phyloP scores from a whole-genome alignment of 2,888 invertebrate genomes.

The Smittia aterrima region DNA sequence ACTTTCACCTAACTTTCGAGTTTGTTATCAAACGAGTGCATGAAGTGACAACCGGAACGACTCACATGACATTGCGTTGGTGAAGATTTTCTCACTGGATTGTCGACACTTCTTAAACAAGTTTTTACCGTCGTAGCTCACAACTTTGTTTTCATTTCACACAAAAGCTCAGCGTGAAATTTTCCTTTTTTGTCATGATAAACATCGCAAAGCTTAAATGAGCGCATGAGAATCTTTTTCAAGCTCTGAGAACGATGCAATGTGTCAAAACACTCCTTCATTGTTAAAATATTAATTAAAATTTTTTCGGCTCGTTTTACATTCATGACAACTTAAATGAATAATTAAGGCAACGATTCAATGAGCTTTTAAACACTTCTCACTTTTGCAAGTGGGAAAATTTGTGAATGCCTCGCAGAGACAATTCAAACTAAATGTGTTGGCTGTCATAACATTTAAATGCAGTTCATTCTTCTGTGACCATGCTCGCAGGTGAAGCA shows the following conservation, averaged over 20 bases:
- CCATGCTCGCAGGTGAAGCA: background rate
- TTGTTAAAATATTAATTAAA: slow-evolving; percentile 25
- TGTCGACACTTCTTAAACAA: too few relatives aligned
- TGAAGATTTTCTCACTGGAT: background rate
- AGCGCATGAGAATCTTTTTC: slow-evolving; percentile 27
- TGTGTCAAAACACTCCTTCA: slow-evolving; percentile 5
- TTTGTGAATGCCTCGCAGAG: background rate
- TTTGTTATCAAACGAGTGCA: background rate
- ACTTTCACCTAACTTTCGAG: slow-evolving; percentile 14
- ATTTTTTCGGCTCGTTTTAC: slow-evolving; percentile 17
- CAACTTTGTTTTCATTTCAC: background rate
- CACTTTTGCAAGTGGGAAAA: slow-evolving; percentile 3
- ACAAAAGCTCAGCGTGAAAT: slow-evolving; percentile 15
- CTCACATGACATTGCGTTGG: too few relatives aligned
- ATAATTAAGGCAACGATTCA: slow-evolving; percentile 26
- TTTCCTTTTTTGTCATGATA: background rate
- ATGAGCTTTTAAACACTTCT: slow-evolving; percentile 19
- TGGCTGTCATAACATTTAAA: slow-evolving; percentile 17
- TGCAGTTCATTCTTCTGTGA: background rate
- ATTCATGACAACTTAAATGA: background rate
- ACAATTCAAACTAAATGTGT: background rate
- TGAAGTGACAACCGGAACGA: background rate
- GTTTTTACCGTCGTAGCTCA: background rate
- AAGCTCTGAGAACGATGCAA: slow-evolving; percentile 9
- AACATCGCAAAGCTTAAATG: background rate